These are phyloP conservation scores for zebrafish (Danio rerio) DNA, from an alignment of 2,113 vertebrate genomes.

Conservation along the genomic window DNA sequence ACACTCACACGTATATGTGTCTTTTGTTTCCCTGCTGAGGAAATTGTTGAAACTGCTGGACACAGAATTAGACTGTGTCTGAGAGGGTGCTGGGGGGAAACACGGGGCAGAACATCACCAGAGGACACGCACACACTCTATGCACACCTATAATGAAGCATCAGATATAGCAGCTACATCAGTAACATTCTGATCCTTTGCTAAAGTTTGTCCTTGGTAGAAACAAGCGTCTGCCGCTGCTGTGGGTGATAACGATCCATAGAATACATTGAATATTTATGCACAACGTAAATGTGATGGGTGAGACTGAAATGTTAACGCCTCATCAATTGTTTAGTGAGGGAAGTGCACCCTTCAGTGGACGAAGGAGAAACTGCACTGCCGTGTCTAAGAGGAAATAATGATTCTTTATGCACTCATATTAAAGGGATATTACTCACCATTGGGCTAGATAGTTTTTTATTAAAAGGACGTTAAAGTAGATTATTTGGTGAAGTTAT, in stretches of 20 bases:
- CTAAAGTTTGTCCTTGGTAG: slow-evolving; percentile 5
- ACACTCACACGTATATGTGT: not conserved
- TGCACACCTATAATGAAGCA: not conserved
- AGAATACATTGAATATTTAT: not conserved
- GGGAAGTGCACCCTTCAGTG: slow-evolving; percentile 4
- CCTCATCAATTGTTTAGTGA: not conserved
- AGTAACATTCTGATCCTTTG: not conserved
- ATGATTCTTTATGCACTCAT: not conserved
- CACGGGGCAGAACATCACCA: slow-evolving; percentile 9
- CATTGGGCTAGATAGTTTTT: too few species aligned
- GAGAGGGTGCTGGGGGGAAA: slow-evolving; percentile 23
- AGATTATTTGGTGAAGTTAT: too few species aligned
- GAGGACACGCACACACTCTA: not conserved
- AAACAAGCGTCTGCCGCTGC: not conserved
- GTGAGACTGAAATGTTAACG: not conserved
- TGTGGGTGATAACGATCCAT: not conserved
- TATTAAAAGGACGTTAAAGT: too few species aligned
- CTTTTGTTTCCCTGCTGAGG: slow-evolving; percentile 7
- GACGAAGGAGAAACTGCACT: not conserved
- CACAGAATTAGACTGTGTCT: slow-evolving; percentile 34
- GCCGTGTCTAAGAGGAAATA: too few species aligned
- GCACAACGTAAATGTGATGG: not conserved
- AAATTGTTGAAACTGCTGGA: slow-evolving; percentile 41
- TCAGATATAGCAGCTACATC: not conserved
- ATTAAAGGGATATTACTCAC: too few species aligned